Evolutionary conservation across 23 tunicate species (phyloP), one percentile per base, ranked within the genome.

Genomic region (Ciona savignyi): DNA sequence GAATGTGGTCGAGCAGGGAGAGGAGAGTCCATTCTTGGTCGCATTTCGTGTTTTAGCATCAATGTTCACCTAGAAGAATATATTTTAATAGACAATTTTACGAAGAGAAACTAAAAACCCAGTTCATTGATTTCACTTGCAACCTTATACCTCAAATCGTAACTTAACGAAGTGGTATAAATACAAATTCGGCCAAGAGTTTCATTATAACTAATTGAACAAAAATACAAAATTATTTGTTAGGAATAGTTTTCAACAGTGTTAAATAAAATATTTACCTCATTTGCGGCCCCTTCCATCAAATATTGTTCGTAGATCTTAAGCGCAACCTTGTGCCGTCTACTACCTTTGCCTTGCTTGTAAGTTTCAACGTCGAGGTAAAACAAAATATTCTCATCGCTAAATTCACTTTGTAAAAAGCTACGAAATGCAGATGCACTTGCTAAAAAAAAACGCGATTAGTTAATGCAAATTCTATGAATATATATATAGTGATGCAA

Each of bases 341-440:
- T 70, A 2, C 72, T 71, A n/a, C n/a, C n/a, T 27, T 80, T 80
- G 19, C n/a, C 62, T 26, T 25, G 33, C 35, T 77, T 76, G 70
- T 67, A 83, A 3, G 32, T 51, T 77, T 83, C 89, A 42, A 82
- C 77, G 15, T 83, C 89, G n/a, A 77, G 35, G 82, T 82, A 83
- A 63, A 83, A 83, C 23, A 69, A 76, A 15, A 83, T 51, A 63
- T 83, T 83, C 77, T 83, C 89, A n/a, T 83, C 89, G 83, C 81
- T 76, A 72, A 61, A 72, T 60, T 83, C 89, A 4, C 34, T 28
- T 42, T 69, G 35, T 30, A 83, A 70, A 72, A 80, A 80, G 4
- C 49, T 62, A 15, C 78, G 49, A 33, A 80, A 80, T 3, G 77
- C 26, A 0, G 67, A 64, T 32, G 35, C 64, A 23, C 56, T 62